Base-by-base conservation (phyloP, 2,113 vertebrate genomes). In the Ceratotherium simum region DNA sequence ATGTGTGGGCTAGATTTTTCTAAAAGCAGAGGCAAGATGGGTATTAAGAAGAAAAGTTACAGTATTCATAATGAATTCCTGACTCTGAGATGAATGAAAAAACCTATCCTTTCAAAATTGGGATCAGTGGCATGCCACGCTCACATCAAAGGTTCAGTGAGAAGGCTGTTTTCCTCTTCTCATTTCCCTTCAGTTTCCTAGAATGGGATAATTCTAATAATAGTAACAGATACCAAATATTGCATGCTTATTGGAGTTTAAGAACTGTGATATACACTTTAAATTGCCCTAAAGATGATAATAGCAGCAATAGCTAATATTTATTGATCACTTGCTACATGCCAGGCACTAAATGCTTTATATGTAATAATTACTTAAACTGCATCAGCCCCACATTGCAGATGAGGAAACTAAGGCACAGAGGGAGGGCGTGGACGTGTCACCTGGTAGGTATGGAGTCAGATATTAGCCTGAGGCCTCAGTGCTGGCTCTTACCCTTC, bases 21-120 rank as follows among this genome's bases (percentile, higher is more conserved):
- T 83, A 58, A 69, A 91, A 97, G 39, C 13, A 92, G 70, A 94
- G 39, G 17, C 17, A 93, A 97, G 48, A 64, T 79, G 65, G 54
- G 60, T 51, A 36, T 79, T 95, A 98, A 90, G 58, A 81, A 85
- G 51, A 65, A 93, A 95, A 76, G 23, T 75, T 42, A 87, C 42
- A 54, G 27, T 62, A 42, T 58, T 83, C 9, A 56, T 76, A 85
- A 81, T 39, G 4, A 72, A 90, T 92, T 88, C 6, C 17, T 58
- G 21, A 85, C 78, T 82, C 9, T 31, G 56, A 46, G 84, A 33
- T 33, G 65, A 51, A 91, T 85, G 33, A 27, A 93, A 27, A 78
- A 90, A 10, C 10, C 1, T 3, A 80, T 78, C 17, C 29, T 97
- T 97, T 90, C 23, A 90, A 93, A 93, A 70, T 27, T 82, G 33